phyloP scores from a whole-genome alignment of 2,113 vertebrate genomes.

The Petrocephalus microphthalmus region DNA sequence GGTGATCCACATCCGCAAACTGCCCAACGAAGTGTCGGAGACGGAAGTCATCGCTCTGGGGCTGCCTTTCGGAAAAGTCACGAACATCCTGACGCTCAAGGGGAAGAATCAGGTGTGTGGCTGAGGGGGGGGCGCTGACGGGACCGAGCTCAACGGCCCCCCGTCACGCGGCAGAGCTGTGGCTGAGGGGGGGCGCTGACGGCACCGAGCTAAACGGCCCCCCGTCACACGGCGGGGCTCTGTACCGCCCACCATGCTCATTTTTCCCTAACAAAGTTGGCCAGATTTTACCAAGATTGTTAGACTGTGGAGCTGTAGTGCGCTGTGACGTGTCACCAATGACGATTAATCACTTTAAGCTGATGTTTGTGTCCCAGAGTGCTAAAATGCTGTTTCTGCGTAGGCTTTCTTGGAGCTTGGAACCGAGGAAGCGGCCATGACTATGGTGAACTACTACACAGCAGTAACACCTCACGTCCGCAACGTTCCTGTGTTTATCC shows the following conservation, averaged over 20 bases:
- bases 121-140: too few species aligned
- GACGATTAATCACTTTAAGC: background rate
- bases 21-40: slow-evolving; percentile 91
- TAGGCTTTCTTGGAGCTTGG: slow-evolving; percentile 94
- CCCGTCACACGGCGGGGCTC: too few species aligned
- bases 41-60: slow-evolving; percentile 94
- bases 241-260: too few species aligned
- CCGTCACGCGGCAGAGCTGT: too few species aligned
- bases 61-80: slow-evolving; percentile 95
- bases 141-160: too few species aligned
- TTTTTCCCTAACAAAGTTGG: too few species aligned
- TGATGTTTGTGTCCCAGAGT: background rate
- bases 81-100: slow-evolving; percentile 95
- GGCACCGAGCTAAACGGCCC: too few species aligned
- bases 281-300: too few species aligned
- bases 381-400: slow-evolving; percentile 1
- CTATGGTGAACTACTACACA: slow-evolving; percentile 95
- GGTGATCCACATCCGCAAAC: slow-evolving; percentile 93
- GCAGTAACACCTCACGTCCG: slow-evolving; percentile 88
- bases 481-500: slow-evolving; percentile 88
- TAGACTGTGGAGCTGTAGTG: too few species aligned
- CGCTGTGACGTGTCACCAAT: too few species aligned
- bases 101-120: slow-evolving; percentile 91
- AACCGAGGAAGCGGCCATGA: slow-evolving; percentile 90
- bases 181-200: too few species aligned